Evolutionary conservation across 2,113 vertebrate species (phyloP).

Genomic region (Pandion haliaetus): DNA sequence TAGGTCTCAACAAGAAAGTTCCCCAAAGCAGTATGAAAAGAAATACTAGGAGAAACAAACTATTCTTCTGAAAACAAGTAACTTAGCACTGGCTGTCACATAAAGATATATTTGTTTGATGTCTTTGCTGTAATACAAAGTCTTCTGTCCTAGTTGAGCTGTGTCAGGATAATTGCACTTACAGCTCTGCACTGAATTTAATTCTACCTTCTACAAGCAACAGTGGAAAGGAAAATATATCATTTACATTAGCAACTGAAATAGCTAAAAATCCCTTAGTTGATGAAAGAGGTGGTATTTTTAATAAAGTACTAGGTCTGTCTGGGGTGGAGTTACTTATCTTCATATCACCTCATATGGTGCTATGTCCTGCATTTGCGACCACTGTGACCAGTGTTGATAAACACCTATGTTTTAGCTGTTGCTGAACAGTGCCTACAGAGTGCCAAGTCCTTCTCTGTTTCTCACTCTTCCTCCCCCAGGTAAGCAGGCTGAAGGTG

Average conservation of each 20-base stretch:
- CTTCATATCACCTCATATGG: not conserved
- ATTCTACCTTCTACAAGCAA: not conserved
- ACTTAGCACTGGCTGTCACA: not conserved
- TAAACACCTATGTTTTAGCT: not conserved
- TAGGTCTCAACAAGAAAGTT: not conserved
- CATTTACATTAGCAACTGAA: not conserved
- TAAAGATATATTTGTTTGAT: not conserved
- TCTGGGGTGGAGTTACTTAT: not conserved
- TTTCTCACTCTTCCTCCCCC: not conserved
- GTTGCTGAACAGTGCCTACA: not conserved
- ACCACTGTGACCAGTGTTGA: not conserved
- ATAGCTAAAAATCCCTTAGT: not conserved
- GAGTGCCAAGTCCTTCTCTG: not conserved
- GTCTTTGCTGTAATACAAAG: not conserved
- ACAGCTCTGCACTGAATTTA: not conserved
- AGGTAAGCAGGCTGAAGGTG: not conserved
- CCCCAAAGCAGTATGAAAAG: not conserved
- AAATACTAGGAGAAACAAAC: not conserved
- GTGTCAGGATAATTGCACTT: not conserved
- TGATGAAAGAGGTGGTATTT: not conserved
- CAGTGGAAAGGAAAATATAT: not conserved
- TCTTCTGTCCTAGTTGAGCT: not conserved
- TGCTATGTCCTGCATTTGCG: too few species aligned
- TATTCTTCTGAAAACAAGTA: not conserved
- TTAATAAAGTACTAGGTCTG: not conserved